Percentiles rank a stretch among this genome's conserved stretches.
Conservation (phyloP, 2,113 vertebrate species). For the Zosterops borbonicus region DNA sequence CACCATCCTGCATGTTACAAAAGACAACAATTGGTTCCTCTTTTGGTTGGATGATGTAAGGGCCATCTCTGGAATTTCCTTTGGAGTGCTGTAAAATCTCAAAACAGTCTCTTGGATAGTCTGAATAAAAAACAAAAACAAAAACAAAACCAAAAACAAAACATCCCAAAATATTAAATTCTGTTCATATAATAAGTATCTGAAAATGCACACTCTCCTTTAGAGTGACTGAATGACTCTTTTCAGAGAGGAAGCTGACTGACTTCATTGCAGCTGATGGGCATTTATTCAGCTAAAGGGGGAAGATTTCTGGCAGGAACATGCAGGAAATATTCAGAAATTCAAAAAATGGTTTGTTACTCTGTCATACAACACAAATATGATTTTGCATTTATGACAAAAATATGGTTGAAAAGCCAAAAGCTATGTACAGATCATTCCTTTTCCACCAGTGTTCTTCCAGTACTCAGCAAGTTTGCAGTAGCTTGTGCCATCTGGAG, state of each 20-base stretch:
- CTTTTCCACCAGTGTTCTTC: neutral
- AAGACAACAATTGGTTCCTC: conserved; percentile 74
- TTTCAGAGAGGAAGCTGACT: neutral
- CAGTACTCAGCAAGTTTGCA: neutral
- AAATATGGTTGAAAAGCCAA: neutral
- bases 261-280: neutral
- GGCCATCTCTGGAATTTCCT: conserved; percentile 77
- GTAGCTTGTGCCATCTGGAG: neutral
- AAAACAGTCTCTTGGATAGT: conserved; percentile 80
- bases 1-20: conserved; percentile 87
- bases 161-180: neutral
- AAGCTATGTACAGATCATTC: neutral
- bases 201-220: neutral
- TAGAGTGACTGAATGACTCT: neutral
- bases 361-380: neutral
- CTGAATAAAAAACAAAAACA: conserved; percentile 26
- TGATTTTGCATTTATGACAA: neutral
- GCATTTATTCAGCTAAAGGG: neutral
- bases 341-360: neutral
- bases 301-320: neutral
- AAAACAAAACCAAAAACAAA: neutral
- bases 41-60: conserved; percentile 83
- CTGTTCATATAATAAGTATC: neutral
- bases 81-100: conserved; percentile 82
- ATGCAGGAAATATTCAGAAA: neutral